Percentiles rank a stretch among this genome's conserved stretches.
Evolutionary conservation across 2,888 invertebrate genomes (phyloP).

Genomic region (Sympetrum striolatum): DNA sequence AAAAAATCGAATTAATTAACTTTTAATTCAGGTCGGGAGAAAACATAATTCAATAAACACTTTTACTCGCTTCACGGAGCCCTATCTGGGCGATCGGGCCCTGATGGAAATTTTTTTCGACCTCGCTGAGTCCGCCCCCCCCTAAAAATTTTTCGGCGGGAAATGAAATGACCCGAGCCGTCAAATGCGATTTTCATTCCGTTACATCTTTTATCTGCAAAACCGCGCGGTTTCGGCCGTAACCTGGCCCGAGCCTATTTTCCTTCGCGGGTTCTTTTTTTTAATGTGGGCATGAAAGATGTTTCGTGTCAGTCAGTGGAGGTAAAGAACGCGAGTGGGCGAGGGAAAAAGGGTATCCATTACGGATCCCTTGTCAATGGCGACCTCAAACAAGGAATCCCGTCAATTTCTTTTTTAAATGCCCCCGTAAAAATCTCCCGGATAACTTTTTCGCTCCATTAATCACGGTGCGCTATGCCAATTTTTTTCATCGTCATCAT

Average conservation of each 20-base stretch:
- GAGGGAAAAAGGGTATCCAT: neutral
- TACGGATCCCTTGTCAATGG: neutral
- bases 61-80: neutral
- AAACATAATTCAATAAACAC: neutral
- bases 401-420: neutral
- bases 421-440: neutral
- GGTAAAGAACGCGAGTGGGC: neutral
- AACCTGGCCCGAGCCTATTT: neutral
- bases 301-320: neutral
- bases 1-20: neutral
- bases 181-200: neutral
- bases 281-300: neutral
- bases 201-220: neutral
- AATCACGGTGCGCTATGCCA: too few relatives aligned
- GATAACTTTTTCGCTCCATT: too few relatives aligned
- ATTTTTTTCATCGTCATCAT: too few relatives aligned
- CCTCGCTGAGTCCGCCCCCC: too few relatives aligned
- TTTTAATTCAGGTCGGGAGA: neutral
- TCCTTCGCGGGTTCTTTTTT: neutral
- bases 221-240: neutral
- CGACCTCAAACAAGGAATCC: neutral
- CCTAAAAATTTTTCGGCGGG: neutral
- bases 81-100: neutral
- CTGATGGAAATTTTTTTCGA: neutral
- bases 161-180: neutral